These are phyloP conservation scores for Crocuta crocuta DNA, from an alignment of 2,113 vertebrate species.

Conservation along the genomic window DNA sequence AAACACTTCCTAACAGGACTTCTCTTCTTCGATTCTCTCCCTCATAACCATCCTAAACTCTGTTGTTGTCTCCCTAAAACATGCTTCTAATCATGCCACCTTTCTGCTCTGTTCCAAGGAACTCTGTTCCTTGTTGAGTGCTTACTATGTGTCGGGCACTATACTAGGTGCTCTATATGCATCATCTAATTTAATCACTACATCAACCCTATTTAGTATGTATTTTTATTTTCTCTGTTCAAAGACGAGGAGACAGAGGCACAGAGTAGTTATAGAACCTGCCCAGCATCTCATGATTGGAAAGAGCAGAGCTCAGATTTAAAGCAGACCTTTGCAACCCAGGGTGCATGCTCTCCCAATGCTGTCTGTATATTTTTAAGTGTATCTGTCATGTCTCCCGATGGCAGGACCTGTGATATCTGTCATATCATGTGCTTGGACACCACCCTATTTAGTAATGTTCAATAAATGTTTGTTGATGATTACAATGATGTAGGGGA, in stretches of 20 bases:
- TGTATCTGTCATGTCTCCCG: background rate
- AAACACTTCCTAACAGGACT: background rate
- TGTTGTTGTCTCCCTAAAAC: background rate
- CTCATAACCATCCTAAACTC: background rate
- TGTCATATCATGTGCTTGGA: background rate
- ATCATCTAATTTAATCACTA: background rate
- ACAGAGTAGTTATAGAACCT: background rate
- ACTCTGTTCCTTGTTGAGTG: background rate
- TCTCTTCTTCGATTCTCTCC: background rate
- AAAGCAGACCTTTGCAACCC: background rate
- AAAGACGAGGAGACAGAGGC: constrained; percentile 28
- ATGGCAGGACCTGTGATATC: background rate
- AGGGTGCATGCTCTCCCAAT: background rate
- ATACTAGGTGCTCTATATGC: background rate
- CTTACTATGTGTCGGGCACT: background rate
- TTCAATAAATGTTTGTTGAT: background rate
- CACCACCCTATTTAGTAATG: background rate
- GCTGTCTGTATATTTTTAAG: background rate
- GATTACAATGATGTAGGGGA: background rate
- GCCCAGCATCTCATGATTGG: background rate
- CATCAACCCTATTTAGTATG: background rate
- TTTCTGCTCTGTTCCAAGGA: background rate
- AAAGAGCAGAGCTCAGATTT: constrained; percentile 37
- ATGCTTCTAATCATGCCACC: background rate
- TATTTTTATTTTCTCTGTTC: background rate